Conservation (phyloP, 1,140 invertebrate genomes). For the Coelopa frigida region DNA sequence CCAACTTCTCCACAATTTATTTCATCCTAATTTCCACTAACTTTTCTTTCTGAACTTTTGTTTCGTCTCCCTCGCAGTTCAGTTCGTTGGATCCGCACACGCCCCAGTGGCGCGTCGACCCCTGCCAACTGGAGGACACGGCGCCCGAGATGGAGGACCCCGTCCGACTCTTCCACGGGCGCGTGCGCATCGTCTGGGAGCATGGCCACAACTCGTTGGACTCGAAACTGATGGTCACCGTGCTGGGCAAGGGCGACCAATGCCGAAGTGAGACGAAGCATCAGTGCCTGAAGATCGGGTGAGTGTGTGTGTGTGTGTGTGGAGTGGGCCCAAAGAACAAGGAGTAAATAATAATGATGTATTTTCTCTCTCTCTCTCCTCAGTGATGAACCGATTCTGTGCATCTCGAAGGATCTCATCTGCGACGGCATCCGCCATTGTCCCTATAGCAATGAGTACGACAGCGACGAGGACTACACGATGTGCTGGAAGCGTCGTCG, state of each 20-base stretch:
- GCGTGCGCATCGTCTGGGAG: constrained; percentile 38
- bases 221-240: constrained; percentile 43
- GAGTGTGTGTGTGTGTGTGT: constrained; percentile 5
- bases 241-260: constrained; percentile 38
- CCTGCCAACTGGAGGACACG: constrained; percentile 38
- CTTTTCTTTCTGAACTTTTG: neutral
- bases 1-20: too few species aligned
- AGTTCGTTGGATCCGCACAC: constrained; percentile 39
- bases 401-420: constrained; percentile 53
- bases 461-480: constrained; percentile 47
- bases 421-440: constrained; percentile 56
- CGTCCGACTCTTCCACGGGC: constrained; percentile 37
- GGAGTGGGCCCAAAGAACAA: too few species aligned
- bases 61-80: constrained; percentile 23
- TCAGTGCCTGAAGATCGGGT: constrained; percentile 42
- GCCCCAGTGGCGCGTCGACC: constrained; percentile 40
- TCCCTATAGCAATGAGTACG: constrained; percentile 50
- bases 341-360: too few species aligned
- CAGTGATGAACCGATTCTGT: constrained; percentile 47
- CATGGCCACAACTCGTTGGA: constrained; percentile 27
- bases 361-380: neutral
- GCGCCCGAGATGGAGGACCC: constrained; percentile 39
- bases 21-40: neutral
- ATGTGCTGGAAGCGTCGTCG: constrained; percentile 42
- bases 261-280: constrained; percentile 33